A percentile compares a stretch with the other conserved stretches of the same genome.
Evolutionary conservation across 2,797 vertebrate species (phyloP).

Genomic region (Diglossa cyanea): DNA sequence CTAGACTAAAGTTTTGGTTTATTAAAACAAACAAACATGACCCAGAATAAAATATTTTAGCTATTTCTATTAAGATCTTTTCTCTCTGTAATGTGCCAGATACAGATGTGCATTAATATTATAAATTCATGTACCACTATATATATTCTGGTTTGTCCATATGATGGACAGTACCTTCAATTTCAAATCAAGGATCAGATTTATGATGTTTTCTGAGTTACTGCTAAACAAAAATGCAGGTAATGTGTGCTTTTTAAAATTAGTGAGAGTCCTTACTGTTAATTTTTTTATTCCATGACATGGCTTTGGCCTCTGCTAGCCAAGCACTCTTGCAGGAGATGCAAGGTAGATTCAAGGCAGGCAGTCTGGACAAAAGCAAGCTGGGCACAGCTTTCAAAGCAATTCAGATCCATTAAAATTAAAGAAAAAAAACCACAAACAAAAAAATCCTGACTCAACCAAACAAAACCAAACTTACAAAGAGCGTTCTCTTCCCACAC

Average conservation of each 20-base stretch:
- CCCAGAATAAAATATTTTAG: background rate
- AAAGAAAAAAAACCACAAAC: rapidly evolving
- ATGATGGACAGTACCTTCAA: background rate
- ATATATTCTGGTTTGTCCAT: background rate
- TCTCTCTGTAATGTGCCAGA: background rate
- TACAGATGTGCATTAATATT: background rate
- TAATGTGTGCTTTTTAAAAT: background rate
- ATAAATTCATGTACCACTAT: background rate
- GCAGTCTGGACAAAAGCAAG: background rate
- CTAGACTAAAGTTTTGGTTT: constrained; percentile 5
- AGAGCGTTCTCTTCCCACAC: rapidly evolving
- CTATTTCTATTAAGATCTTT: background rate
- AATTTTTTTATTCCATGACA: background rate
- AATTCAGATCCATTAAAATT: background rate
- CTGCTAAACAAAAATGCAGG: background rate
- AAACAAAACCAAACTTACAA: background rate
- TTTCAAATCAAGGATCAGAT: background rate
- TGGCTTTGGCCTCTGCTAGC: background rate
- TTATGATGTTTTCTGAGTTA: background rate
- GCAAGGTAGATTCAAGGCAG: background rate
- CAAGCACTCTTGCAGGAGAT: background rate
- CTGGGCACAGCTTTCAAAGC: background rate
- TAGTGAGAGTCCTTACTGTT: background rate
- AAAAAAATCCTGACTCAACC: rapidly evolving
- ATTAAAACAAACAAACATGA: background rate